Percentiles rank a stretch among this genome's conserved stretches.
These are phyloP conservation scores for Linurgus olivaceus DNA, from an alignment of 2,797 vertebrate species.

Conservation along the genomic window DNA sequence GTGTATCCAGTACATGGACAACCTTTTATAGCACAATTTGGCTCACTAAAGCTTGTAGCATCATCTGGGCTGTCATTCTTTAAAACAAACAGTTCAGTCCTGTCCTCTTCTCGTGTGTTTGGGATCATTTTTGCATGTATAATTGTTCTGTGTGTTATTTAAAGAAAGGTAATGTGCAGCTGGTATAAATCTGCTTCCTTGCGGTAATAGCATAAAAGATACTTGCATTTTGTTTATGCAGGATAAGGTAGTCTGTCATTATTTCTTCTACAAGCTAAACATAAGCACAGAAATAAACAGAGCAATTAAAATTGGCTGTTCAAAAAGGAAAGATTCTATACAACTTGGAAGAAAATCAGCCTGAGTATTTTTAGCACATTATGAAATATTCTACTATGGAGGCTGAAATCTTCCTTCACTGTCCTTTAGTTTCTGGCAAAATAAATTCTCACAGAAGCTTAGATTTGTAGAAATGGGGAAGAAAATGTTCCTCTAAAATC, in stretches of 20 bases:
- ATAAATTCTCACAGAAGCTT: neutral
- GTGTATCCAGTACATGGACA: neutral
- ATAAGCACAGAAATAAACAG: neutral
- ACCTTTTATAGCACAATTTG: neutral
- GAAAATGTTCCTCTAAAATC: neutral
- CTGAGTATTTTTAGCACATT: neutral
- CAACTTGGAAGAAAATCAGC: neutral
- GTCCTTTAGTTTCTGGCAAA: neutral
- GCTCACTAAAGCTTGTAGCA: neutral
- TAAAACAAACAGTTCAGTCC: neutral
- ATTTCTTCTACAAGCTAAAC: neutral
- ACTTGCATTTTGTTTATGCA: neutral
- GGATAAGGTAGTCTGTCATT: neutral
- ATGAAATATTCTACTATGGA: neutral
- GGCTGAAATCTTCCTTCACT: neutral
- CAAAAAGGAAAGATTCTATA: neutral
- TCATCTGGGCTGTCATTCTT: neutral
- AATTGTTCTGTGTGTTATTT: neutral
- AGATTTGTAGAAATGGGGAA: neutral
- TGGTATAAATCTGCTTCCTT: neutral
- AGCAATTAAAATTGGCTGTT: neutral
- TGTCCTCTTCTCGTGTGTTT: neutral
- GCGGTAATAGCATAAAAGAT: neutral
- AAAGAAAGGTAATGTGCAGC: neutral
- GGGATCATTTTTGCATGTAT: neutral